phyloP scores from a whole-genome alignment of 2,888 invertebrate species.

The Mesodorylaimus sp. region DNA sequence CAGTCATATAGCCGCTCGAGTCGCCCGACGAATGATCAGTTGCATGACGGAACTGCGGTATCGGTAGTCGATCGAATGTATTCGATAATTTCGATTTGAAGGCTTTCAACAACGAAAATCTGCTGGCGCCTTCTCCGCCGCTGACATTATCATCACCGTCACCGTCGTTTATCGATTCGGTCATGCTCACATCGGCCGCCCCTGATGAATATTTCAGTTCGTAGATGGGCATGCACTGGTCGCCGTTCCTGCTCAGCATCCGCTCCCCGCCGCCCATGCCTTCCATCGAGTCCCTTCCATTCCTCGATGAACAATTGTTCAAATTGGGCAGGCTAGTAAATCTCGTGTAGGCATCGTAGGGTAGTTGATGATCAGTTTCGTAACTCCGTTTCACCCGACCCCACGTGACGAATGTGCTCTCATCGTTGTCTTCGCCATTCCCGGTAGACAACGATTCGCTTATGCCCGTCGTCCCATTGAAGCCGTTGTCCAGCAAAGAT shows the following conservation, averaged over 20 bases:
- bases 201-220: no score
- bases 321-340: slow-evolving; percentile 14
- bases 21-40: no score
- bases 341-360: slow-evolving; percentile 13
- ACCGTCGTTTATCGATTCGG: no score
- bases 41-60: no score
- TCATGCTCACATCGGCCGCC: no score
- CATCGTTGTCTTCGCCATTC: background rate
- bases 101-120: no score
- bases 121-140: no score
- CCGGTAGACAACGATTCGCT: background rate
- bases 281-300: no score
- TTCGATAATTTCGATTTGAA: background rate
- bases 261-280: background rate
- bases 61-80: background rate
- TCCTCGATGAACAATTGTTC: background rate
- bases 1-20: no score
- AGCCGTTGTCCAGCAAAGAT: background rate
- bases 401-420: slow-evolving; percentile 24
- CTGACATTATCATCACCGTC: no score
- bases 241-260: no score
- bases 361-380: background rate
- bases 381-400: slow-evolving; percentile 20
- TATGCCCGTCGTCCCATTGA: background rate
- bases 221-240: no score